phyloP scores from a whole-genome alignment of 2,113 vertebrate species.

The Bos indicus region DNA sequence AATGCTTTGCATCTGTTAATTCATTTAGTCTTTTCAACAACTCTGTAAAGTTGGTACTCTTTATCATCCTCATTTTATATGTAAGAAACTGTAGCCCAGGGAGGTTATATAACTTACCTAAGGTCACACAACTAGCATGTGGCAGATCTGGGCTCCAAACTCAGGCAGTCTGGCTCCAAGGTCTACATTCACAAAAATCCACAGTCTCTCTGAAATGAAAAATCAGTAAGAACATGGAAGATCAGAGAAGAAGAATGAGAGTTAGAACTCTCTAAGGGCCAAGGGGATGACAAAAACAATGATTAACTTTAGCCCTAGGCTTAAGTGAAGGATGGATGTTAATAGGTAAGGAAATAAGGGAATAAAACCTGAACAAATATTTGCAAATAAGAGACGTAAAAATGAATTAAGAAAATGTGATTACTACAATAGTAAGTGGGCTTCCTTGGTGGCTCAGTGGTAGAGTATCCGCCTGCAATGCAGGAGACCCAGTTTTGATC shows the following conservation, averaged over 20 bases:
- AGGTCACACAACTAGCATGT: not conserved
- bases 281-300: not conserved
- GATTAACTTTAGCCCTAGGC: not conserved
- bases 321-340: not conserved
- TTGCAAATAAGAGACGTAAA: not conserved
- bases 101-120: not conserved
- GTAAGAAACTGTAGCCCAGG: not conserved
- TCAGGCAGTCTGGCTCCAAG: not conserved
- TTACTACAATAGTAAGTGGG: not conserved
- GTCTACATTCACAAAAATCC: not conserved
- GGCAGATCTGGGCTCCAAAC: not conserved
- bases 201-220: conserved; percentile 15
- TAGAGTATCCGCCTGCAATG: not conserved
- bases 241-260: not conserved
- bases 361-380: not conserved
- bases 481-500: not conserved
- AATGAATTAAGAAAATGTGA: not conserved
- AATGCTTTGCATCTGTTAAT: not conserved
- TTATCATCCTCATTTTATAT: not conserved
- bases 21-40: not conserved
- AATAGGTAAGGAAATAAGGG: not conserved
- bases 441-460: not conserved
- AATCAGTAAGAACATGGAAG: not conserved
- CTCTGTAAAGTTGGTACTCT: not conserved
- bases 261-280: not conserved